A percentile compares a stretch with the other conserved stretches of the same genome.
Conservation (phyloP, 2,888 invertebrate species). For the Stenurella melanura region DNA sequence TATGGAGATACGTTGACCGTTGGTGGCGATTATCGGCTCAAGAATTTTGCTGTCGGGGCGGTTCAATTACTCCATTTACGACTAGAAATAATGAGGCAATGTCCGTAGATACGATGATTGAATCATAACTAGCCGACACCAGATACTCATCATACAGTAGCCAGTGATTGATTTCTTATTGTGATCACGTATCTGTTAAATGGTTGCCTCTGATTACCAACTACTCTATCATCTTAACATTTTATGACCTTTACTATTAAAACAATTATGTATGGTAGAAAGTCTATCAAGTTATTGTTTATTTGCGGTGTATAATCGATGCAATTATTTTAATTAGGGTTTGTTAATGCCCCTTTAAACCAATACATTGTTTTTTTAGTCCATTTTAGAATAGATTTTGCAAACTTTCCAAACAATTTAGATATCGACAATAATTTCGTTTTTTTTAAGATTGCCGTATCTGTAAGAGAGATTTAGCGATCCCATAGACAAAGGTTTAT, state of each 20-base stretch:
- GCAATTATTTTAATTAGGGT: constrained; percentile 41
- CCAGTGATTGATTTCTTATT: constrained; percentile 50
- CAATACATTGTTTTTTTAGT: no score
- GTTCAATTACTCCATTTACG: constrained; percentile 34
- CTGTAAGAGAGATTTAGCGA: no score
- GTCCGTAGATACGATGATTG: constrained; percentile 56
- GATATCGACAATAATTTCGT: no score
- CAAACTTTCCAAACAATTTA: no score
- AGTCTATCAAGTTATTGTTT: constrained; percentile 30
- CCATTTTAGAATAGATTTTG: no score
- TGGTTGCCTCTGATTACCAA: constrained; percentile 46
- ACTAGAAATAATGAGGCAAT: constrained; percentile 59
- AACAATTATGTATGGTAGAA: constrained; percentile 39
- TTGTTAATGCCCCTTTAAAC: no score
- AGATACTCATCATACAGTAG: constrained; percentile 44
- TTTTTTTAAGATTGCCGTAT: no score
- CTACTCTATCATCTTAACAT: constrained; percentile 35
- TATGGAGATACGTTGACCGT: constrained; percentile 34
- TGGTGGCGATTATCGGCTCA: constrained; percentile 39
- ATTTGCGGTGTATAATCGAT: constrained; percentile 34
- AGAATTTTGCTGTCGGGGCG: constrained; percentile 43
- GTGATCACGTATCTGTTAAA: constrained; percentile 53
- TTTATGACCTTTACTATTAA: constrained; percentile 35
- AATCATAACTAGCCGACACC: constrained; percentile 60
- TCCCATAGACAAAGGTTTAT: no score